Evolutionary conservation across 2,113 vertebrate species (phyloP), one percentile per base, ranked within the genome.

Genomic region (Saccopteryx bilineata): DNA sequence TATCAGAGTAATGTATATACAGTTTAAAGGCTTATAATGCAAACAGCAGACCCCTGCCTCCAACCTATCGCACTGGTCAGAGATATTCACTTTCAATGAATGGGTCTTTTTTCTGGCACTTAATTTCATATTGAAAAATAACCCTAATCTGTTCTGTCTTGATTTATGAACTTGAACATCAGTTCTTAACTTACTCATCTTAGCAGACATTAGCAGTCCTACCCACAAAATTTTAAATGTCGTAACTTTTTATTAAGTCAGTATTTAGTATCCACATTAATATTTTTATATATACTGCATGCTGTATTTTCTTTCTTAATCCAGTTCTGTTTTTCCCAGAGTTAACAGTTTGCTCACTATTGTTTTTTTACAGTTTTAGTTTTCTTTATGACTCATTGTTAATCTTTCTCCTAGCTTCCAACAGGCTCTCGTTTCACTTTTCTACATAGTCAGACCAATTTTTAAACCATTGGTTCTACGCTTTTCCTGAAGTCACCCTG

Each of bases 121-220:
- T 95, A 83, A 71, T 28, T 65, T 84, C 39, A 31, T 81, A 50
- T 46, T 91, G 69, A 61, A 90, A 95, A 90, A 75, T 24, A 58
- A 60, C 5, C 8, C 31, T 71, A 48, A 33, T 66, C 11, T 54
- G 10, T 63, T 81, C 48, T 46, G 15, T 61, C 48, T 92, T 18
- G 4, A 83, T 91, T 61, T 75, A 78, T 91, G 46, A 81, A 15
- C 13, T 81, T 65, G 72, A 33, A 54, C 26, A 33, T 79, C 54
- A 48, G 31, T 50, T 54, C 26, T 88, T 58, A 72, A 48, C 31
- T 66, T 88, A 48, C 28, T 86, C 13, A 13, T 52, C 33, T 85
- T n/a, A 71, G 31, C 84, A 85, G 26, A 75, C 17, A 54, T 24
- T 48, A 54, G 21, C 12, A 50, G 15, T 58, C 39, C 92, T 82